Base-by-base conservation (phyloP, 1,140 invertebrate genomes). In the Teleogryllus occipitalis region DNA sequence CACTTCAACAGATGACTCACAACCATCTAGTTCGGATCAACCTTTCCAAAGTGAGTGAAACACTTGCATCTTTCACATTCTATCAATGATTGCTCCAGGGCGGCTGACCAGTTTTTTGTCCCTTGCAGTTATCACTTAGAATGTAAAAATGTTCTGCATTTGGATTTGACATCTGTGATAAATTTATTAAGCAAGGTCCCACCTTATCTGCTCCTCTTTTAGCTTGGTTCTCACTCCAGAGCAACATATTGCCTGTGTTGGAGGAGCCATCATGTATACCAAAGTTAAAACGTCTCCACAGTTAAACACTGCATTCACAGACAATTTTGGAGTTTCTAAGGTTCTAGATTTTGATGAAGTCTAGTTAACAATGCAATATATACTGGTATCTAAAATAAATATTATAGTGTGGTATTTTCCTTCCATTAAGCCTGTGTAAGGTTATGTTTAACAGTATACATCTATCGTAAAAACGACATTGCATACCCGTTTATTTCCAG, bases 221-320 rank as follows among this genome's bases (percentile, higher is more conserved):
- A 72, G 54, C n/a, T 18, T 72, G 54, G 54, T 72, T 72, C 54
- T 72, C 54, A 72, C 54, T 72, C 54, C 54, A 72, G 54, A 72
- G 54, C 8, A 8, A 72, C 54, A 72, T 72, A 72, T 72, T 12
- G 10, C 54, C 54, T 72, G 18, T 18, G 54, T 72, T 12, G 54
- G 18, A 18, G 10, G 8, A 18, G 8, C 10, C n/a, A 72, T 72
- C 54, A 8, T 18, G 8, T 12, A 72, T 8, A 12, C n/a, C 10
- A 12, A 72, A 12, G 54, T 72, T 18, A 8, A 72, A 72, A 72
- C 54, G 18, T 72, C n/a, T 72, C 54, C 54, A 18, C 54, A 72
- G 18, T 72, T 12, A 72, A 72, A 12, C 8, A 18, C 54, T 72
- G 18, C 54, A 72, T 18, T 72, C 54, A 72, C 54, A 72, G 54